Evolutionary conservation across 2,113 vertebrate genomes (phyloP).

Genomic region (Trinectes maculatus): DNA sequence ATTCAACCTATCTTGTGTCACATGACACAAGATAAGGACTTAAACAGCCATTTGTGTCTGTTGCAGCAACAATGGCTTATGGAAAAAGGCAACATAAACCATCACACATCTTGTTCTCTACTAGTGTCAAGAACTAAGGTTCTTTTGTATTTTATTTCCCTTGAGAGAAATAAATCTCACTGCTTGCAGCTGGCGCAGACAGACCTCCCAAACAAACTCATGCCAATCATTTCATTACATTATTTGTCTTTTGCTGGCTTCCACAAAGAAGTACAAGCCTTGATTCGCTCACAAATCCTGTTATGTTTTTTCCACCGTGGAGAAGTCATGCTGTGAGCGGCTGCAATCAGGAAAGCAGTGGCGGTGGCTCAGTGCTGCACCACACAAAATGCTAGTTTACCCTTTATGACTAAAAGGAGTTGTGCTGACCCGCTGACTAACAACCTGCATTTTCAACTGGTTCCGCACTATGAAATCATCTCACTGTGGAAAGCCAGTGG

Average conservation of each 20-base stretch:
- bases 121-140: background rate
- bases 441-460: background rate
- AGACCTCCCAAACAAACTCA: constrained; percentile 3
- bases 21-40: too few species aligned
- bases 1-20: too few species aligned
- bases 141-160: background rate
- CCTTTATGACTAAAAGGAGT: background rate
- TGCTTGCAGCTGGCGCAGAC: background rate
- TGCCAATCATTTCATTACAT: constrained; percentile 37
- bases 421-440: background rate
- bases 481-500: background rate
- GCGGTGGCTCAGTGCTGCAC: background rate
- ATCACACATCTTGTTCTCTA: background rate
- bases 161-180: background rate
- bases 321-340: background rate
- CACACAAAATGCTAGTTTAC: background rate
- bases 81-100: too few species aligned
- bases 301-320: background rate
- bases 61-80: too few species aligned
- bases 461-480: background rate
- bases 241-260: constrained; percentile 13
- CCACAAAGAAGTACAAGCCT: constrained; percentile 7
- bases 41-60: too few species aligned
- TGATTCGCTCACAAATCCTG: constrained; percentile 15
- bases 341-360: background rate